phyloP scores from a whole-genome alignment of 2,888 invertebrate genomes.

The Himalopsyche japonica region DNA sequence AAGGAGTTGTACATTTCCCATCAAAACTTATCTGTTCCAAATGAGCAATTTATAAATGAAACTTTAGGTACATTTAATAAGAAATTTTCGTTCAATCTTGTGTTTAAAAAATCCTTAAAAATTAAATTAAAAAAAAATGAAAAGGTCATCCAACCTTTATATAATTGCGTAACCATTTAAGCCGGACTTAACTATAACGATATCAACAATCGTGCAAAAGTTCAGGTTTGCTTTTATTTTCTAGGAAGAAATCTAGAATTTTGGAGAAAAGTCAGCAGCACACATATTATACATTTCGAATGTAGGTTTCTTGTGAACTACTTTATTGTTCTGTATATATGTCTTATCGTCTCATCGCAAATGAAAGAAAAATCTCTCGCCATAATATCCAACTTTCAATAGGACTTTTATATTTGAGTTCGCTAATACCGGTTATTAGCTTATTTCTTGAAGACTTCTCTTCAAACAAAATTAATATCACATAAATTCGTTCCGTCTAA shows the following conservation, averaged over 20 bases:
- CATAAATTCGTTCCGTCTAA: background rate
- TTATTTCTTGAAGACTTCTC: slow-evolving; percentile 6
- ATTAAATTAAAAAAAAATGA: too few relatives aligned
- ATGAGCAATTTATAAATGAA: too few relatives aligned
- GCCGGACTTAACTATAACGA: too few relatives aligned
- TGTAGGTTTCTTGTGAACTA: background rate
- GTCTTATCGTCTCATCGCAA: background rate
- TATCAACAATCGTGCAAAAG: too few relatives aligned
- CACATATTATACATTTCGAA: background rate
- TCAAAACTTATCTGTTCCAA: too few relatives aligned
- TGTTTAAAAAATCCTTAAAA: too few relatives aligned
- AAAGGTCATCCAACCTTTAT: too few relatives aligned
- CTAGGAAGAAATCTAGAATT: background rate
- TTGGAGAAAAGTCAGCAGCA: background rate
- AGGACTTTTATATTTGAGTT: background rate
- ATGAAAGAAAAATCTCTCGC: background rate
- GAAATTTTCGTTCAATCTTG: too few relatives aligned
- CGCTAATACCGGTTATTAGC: background rate
- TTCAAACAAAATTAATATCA: background rate
- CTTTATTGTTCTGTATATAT: background rate
- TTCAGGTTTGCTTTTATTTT: too few relatives aligned
- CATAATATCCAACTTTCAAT: background rate
- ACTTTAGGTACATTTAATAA: too few relatives aligned
- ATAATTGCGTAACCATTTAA: too few relatives aligned
- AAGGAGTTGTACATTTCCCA: too few relatives aligned